phyloP scores from a whole-genome alignment of 2,888 invertebrate genomes.

The Timema podura region DNA sequence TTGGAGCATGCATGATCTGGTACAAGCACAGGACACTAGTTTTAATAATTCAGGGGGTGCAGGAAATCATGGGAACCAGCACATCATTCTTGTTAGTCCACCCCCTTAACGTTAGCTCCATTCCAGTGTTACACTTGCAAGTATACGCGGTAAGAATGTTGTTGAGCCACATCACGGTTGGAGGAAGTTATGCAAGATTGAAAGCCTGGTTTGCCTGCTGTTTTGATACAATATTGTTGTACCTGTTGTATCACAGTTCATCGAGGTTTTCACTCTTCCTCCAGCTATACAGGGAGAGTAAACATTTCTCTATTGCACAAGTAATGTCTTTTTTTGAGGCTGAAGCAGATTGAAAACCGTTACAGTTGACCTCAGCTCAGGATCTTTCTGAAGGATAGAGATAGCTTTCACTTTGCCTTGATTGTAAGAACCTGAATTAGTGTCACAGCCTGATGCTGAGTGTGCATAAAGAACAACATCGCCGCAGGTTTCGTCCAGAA shows the following conservation, averaged over 20 bases:
- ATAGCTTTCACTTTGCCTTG: constrained; percentile 4
- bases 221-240: background rate
- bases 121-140: background rate
- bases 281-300: background rate
- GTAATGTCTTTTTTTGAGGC: no score
- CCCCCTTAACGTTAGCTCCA: background rate
- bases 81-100: background rate
- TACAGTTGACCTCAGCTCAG: constrained; percentile 4
- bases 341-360: background rate
- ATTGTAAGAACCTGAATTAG: background rate
- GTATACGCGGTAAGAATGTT: constrained; percentile 3
- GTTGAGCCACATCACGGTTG: background rate
- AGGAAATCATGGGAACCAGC: background rate
- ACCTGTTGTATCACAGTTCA: constrained; percentile 1
- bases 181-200: background rate
- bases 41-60: constrained; percentile 9
- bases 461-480: background rate
- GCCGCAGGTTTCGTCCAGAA: background rate
- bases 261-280: background rate
- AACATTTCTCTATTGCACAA: background rate
- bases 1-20: background rate
- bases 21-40: background rate
- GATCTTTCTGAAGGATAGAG: background rate
- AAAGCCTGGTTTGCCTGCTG: background rate
- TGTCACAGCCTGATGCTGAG: background rate